Base-by-base conservation (phyloP, 2,797 vertebrate species). In the Rhinogobio ventralis region DNA sequence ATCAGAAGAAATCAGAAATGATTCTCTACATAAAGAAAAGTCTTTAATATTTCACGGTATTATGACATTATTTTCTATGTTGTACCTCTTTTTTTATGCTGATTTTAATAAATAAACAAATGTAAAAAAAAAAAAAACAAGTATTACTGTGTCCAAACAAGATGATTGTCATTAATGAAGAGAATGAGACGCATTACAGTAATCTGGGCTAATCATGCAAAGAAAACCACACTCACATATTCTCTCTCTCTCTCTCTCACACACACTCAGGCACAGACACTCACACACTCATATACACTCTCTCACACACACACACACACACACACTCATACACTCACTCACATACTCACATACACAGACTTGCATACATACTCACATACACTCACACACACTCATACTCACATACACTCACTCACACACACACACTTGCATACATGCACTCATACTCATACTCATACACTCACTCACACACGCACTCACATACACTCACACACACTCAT, bases 391-490 rank as follows among this genome's bases (percentile, higher is more conserved):
- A 36, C 45, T 0, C 46, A 17, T 0, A 17, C 0, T 5, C 33
- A 5, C 33, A 36, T 5, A 0, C 33, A 0, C 33, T 36, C 46
- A 0, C 46, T 0, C 14, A 17, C 4, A 5, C 1, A 17, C 15
- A 2, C 46, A 2, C 4, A 49, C 4, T n/a, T n/a, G n/a, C n/a
- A n/a, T n/a, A 5, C 1, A 14, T 15, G 0, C 5, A 0, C 46
- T 3, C 46, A 1, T 4, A 1, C 46, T 4, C 0, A 49, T 14
- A 17, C 46, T 1, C 13, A 14, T 1, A 14, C 45, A 7, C 45
- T 4, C 3, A 1, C 46, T 4, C 46, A 0, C 46, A 15, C 4
- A 49, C 14, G 4, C 45, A 49, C 4, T 15, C 46, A 15, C 46
- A 15, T 0, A 49, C 2, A 33, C 33, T 3, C 33, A 3, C 33